phyloP scores from a whole-genome alignment of 2,888 invertebrate species.

The Phortica okadai region DNA sequence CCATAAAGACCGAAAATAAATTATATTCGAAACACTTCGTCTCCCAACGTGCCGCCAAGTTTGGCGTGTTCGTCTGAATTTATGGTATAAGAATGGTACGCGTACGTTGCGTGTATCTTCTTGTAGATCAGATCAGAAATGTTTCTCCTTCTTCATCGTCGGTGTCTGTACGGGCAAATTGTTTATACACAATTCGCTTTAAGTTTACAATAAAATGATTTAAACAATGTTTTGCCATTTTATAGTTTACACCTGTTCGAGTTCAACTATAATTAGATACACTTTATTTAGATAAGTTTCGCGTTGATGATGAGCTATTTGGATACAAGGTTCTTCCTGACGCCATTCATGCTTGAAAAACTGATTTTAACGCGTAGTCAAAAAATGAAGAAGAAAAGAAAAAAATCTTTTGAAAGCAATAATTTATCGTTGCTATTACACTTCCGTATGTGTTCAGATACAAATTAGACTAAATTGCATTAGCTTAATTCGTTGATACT shows the following conservation, averaged over 20 bases:
- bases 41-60: too few relatives aligned
- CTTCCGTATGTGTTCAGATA: constrained; percentile 15
- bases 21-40: too few relatives aligned
- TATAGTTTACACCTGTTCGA: constrained; percentile 70
- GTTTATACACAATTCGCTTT: constrained; percentile 26
- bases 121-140: too few relatives aligned
- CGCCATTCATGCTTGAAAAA: background rate
- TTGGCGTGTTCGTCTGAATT: too few relatives aligned
- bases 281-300: constrained; percentile 23
- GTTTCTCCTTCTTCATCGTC: too few relatives aligned
- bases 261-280: constrained; percentile 65
- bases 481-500: too few relatives aligned
- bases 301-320: constrained; percentile 10
- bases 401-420: constrained; percentile 15
- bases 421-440: constrained; percentile 17
- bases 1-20: too few relatives aligned
- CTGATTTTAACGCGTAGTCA: too few relatives aligned
- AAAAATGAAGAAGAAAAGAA: background rate
- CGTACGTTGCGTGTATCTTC: too few relatives aligned
- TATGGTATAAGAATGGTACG: too few relatives aligned
- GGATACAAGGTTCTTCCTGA: constrained; percentile 25
- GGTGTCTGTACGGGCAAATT: background rate
- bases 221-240: constrained; percentile 68
- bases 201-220: constrained; percentile 57
- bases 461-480: too few relatives aligned